Base-by-base conservation (phyloP, 2,797 vertebrate genomes). In the Sebastes diploproa region DNA sequence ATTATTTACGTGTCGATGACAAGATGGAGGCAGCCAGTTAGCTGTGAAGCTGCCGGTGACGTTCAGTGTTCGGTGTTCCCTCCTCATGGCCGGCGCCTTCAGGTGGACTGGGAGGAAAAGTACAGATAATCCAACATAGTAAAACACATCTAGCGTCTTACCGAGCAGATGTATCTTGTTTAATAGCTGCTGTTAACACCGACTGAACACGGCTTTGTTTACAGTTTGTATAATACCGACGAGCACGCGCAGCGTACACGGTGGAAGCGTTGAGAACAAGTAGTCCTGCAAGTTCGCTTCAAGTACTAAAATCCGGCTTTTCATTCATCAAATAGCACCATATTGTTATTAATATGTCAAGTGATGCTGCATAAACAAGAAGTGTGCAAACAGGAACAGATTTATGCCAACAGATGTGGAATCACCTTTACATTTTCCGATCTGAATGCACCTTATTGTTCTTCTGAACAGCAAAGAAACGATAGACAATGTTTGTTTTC, bases 11-110 rank as follows among this genome's bases (percentile, higher is more conserved):
- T 94, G 92, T 90, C 91, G 91, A 93, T 94, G 94, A 94, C 93
- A 94, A 94, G 93, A 94, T 95, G 94, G 94, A 94, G 94, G 91
- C 91, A 94, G 94, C 94, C 94, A 95, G 93, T 95, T 91, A 94
- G 94, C 93, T 93, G 83, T 86, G 80, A 86, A 90, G 93, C 91
- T 88, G 85, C 77, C 50, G 88, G 89, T 95, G 94, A 95, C 94
- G 95, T 86, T 88, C 2, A 38, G 71, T 75, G 18, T 80, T 36
- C 34, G 34, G 34, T 36, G 34, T 83, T 83, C 81, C 89, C 91
- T 87, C 92, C 90, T 90, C 89, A 83, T 86, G 86, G 85, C 77
- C 75, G 84, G 88, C 79, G 77, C 73, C 72, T 80, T 50, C 78
- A 67, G 62, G 82, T 85, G 89, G 78, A 86, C 36, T 88, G 81